A percentile compares a stretch with the other conserved stretches of the same genome.
These are phyloP conservation scores for Ciconia maguari DNA, from an alignment of 2,113 vertebrate genomes.

Conservation along the genomic window DNA sequence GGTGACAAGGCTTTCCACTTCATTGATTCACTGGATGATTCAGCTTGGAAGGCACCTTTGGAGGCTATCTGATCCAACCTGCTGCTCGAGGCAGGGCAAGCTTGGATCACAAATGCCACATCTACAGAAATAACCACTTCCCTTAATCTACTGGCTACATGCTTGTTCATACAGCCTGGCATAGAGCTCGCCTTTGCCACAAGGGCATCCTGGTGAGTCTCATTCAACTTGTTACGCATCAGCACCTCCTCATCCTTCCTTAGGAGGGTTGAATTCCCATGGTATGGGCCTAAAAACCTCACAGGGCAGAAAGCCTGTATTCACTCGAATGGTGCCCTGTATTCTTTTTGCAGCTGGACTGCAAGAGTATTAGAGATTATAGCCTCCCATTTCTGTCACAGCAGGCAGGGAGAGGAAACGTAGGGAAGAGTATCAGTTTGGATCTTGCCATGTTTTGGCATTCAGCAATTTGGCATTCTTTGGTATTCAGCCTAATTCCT, in stretches of 20 bases:
- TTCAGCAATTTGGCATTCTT: background rate
- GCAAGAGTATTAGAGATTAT: background rate
- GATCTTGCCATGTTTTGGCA: background rate
- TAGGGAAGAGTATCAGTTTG: background rate
- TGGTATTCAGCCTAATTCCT: background rate
- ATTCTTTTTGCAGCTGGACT: background rate
- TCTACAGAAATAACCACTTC: background rate
- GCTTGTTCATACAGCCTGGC: background rate
- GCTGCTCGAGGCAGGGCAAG: background rate
- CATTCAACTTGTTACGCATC: background rate
- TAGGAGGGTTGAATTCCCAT: background rate
- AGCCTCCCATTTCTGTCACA: background rate
- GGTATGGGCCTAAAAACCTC: background rate
- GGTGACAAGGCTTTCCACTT: background rate
- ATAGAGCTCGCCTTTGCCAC: background rate
- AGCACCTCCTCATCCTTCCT: background rate
- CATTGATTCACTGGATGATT: background rate
- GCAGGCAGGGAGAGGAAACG: background rate
- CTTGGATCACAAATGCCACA: background rate
- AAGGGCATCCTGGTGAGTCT: background rate
- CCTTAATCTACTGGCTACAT: background rate
- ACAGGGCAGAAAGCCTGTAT: background rate
- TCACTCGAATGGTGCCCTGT: background rate
- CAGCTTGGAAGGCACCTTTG: background rate
- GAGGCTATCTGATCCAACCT: background rate